A percentile compares a stretch with the other conserved stretches of the same genome.
Conservation (phyloP, 2,888 invertebrate species). For the Brachycybe producta region DNA sequence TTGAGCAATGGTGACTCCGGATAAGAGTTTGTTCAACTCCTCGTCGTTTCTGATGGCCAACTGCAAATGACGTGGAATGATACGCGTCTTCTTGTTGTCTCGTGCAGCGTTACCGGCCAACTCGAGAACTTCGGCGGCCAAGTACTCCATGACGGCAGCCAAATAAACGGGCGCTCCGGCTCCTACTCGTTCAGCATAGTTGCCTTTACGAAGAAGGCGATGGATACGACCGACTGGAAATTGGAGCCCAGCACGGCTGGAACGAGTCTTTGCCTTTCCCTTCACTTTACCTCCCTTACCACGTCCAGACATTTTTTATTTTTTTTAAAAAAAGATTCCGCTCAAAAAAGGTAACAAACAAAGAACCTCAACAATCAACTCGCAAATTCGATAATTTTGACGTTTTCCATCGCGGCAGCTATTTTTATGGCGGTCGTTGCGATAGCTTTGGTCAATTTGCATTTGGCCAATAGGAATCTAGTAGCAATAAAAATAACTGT, state of each 20-base stretch:
- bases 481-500: no score
- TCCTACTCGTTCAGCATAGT: conserved; percentile 38
- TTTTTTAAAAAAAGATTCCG: no score
- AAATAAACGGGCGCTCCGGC: conserved; percentile 32
- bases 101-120: conserved; percentile 48
- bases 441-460: no score
- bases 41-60: conserved; percentile 69
- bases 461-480: no score
- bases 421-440: no score
- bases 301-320: conserved; percentile 34
- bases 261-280: conserved; percentile 39
- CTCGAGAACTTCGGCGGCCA: conserved; percentile 54
- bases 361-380: no score
- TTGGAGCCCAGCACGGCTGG: conserved; percentile 30
- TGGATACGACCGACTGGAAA: conserved; percentile 30
- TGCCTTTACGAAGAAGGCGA: conserved; percentile 29
- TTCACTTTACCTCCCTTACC: conserved; percentile 38
- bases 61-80: conserved; percentile 65
- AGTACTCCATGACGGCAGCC: conserved; percentile 45
- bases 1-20: conserved; percentile 67
- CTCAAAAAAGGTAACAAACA: no score
- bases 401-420: no score
- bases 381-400: no score
- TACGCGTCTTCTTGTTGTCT: conserved; percentile 54
- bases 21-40: conserved; percentile 60